Percentiles rank a stretch among this genome's conserved stretches.
phyloP scores from a whole-genome alignment of 2,888 invertebrate genomes.

The Trissonchulus sp. region DNA sequence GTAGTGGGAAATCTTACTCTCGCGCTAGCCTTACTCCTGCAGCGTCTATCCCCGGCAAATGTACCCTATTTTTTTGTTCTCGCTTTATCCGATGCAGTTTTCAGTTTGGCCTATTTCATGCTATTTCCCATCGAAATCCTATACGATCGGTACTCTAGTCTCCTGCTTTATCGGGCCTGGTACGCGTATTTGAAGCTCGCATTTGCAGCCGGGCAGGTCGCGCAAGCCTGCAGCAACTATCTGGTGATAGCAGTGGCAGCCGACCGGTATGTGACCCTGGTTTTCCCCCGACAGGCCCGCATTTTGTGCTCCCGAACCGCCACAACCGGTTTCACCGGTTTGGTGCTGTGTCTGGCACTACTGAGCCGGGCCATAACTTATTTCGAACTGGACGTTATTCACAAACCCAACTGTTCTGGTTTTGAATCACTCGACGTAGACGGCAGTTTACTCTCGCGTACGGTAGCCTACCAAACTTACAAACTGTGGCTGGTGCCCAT shows the following conservation, averaged over 20 bases:
- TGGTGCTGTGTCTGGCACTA: background rate
- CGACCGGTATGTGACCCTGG: constrained; percentile 16
- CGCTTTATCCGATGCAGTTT: constrained; percentile 10
- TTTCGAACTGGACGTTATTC: background rate
- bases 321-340: background rate
- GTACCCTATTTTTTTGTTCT: constrained; percentile 9
- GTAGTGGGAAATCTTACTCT: background rate
- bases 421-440: constrained; percentile 4
- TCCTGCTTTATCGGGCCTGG: constrained; percentile 16
- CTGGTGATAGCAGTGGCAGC: constrained; percentile 19
- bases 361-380: background rate
- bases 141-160: constrained; percentile 19
- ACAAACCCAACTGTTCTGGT: constrained; percentile 6
- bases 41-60: background rate
- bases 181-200: background rate
- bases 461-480: background rate
- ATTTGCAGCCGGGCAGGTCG: constrained; percentile 1
- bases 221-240: constrained; percentile 16
- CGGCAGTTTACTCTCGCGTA: background rate
- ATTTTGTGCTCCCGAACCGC: background rate
- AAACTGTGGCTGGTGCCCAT: constrained; percentile 10
- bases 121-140: constrained; percentile 25
- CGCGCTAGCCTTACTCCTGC: background rate
- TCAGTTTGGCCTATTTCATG: constrained; percentile 13
- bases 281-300: background rate